A percentile compares a stretch with the other conserved stretches of the same genome.
These are phyloP conservation scores for Fundulus diaphanus DNA, from an alignment of 2,797 vertebrate species.

Conservation along the genomic window DNA sequence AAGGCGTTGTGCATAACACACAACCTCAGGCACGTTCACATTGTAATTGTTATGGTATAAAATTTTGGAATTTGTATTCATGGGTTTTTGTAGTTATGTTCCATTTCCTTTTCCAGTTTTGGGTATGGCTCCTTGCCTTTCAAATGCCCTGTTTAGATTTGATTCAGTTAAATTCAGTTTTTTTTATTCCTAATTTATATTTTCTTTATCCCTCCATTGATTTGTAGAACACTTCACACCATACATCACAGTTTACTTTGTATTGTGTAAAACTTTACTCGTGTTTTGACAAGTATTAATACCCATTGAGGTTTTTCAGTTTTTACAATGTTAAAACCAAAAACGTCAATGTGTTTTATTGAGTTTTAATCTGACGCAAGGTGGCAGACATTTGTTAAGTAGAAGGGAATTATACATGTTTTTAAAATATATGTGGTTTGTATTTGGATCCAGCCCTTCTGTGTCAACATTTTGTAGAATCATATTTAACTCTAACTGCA, in stretches of 20 bases:
- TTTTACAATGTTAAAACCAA: not conserved
- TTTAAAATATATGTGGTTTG: not conserved
- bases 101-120: not conserved
- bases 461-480: no score
- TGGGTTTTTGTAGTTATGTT: not conserved
- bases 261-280: not conserved
- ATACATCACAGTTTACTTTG: not conserved
- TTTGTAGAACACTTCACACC: not conserved
- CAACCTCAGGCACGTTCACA: not conserved
- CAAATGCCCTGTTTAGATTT: not conserved
- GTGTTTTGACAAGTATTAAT: not conserved
- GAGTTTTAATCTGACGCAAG: not conserved
- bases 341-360: not conserved
- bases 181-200: not conserved
- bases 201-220: not conserved
- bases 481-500: no score
- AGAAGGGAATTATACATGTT: not conserved
- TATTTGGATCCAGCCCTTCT: not conserved
- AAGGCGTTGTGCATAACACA: not conserved
- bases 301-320: not conserved
- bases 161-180: not conserved
- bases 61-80: no score
- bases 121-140: not conserved
- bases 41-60: not conserved
- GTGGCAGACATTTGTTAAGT: not conserved